phyloP scores from a whole-genome alignment of 2,888 invertebrate genomes.

The Vanessa cardui region DNA sequence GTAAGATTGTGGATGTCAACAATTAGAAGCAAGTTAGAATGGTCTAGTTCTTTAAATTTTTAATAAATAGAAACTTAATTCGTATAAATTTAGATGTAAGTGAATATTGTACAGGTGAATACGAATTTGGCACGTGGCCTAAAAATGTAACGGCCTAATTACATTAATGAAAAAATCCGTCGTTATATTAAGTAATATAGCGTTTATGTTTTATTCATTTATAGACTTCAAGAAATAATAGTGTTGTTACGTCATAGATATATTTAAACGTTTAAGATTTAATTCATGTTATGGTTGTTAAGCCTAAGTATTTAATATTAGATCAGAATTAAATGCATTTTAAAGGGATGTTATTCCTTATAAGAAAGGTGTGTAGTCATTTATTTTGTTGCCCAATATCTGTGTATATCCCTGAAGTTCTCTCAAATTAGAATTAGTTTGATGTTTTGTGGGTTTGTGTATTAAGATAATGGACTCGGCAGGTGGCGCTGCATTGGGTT shows the following conservation, averaged over 20 bases:
- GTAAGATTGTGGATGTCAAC: too few species aligned
- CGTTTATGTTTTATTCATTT: background rate
- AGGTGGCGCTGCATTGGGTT: too few species aligned
- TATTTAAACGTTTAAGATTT: constrained; percentile 3
- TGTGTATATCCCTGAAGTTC: too few species aligned
- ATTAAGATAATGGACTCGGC: too few species aligned
- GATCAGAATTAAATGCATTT: background rate
- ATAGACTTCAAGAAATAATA: background rate
- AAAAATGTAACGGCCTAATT: constrained; percentile 33
- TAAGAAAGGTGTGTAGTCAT: background rate
- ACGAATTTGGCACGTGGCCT: constrained; percentile 33
- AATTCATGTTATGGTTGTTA: constrained; percentile 2
- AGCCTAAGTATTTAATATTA: background rate
- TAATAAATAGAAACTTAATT: background rate
- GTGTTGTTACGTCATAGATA: background rate
- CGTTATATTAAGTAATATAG: constrained; percentile 1
- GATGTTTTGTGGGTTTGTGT: too few species aligned
- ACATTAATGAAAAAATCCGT: constrained; percentile 15
- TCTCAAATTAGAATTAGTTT: too few species aligned
- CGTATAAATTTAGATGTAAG: background rate
- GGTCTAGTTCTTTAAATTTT: background rate
- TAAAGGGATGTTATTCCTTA: background rate
- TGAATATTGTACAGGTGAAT: constrained; percentile 15
- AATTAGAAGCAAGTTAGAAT: too few species aligned
- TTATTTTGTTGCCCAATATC: too few species aligned